A percentile compares a stretch with the other conserved stretches of the same genome.
These are phyloP conservation scores for Chaetophractus vellerosus DNA, from an alignment of 2,797 vertebrate genomes.

Conservation along the genomic window DNA sequence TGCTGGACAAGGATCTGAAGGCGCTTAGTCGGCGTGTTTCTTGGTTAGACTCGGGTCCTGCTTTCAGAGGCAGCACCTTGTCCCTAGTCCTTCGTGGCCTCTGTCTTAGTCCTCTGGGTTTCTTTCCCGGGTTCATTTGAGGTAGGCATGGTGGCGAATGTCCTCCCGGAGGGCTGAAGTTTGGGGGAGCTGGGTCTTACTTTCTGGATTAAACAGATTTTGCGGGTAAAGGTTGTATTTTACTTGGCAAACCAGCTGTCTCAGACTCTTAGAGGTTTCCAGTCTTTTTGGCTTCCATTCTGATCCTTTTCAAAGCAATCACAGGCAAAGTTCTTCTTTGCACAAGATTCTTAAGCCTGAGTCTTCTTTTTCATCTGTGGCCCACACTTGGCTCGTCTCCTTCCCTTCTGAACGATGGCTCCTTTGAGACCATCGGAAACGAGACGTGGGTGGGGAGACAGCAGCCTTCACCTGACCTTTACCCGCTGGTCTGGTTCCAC, in stretches of 20 bases:
- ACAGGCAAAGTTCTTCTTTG: fast-evolving
- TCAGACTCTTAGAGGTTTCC: fast-evolving
- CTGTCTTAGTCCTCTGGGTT: fast-evolving
- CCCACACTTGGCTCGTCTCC: no score
- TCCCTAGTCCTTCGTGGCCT: fast-evolving
- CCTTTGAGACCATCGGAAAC: not conserved
- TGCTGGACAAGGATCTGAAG: not conserved
- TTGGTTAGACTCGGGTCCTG: not conserved
- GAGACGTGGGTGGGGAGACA: fast-evolving
- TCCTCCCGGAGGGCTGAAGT: fast-evolving
- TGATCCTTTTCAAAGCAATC: not conserved
- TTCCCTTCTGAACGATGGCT: not conserved
- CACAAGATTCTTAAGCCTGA: fast-evolving
- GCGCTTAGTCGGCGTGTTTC: fast-evolving
- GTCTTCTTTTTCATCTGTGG: fast-evolving
- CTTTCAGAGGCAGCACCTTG: fast-evolving
- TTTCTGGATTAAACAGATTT: not conserved
- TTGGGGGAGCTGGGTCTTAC: not conserved
- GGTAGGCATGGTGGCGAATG: fast-evolving
- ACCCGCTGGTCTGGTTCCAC: no score
- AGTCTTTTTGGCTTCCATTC: fast-evolving
- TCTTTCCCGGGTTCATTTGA: not conserved
- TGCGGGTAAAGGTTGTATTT: no score
- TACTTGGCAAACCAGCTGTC: not conserved
- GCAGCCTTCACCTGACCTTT: no score